These are phyloP conservation scores for Anser cygnoides DNA, from an alignment of 2,113 vertebrate species.

Conservation along the genomic window DNA sequence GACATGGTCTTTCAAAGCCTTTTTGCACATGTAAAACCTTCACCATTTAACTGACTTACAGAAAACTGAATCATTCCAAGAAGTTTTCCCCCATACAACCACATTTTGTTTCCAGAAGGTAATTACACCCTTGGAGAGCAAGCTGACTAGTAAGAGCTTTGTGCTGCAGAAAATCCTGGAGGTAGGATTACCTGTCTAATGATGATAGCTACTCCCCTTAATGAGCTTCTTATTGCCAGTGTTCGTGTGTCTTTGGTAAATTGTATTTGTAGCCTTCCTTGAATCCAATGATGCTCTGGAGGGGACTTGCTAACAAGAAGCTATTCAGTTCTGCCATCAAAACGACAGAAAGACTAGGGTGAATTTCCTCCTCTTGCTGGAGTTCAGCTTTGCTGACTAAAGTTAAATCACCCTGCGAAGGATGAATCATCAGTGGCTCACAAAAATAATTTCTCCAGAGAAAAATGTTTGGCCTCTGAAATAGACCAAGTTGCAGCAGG, in stretches of 20 bases:
- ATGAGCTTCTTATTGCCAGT: not conserved
- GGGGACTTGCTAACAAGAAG: constrained; percentile 10
- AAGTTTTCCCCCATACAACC: not conserved
- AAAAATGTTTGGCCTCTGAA: not conserved
- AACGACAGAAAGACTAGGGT: not conserved
- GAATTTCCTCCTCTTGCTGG: not conserved
- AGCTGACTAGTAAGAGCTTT: constrained; percentile 10
- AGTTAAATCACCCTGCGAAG: not conserved
- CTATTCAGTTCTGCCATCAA: not conserved
- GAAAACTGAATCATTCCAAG: not conserved
- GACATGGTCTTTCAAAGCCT: not conserved
- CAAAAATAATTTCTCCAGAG: constrained; percentile 26
- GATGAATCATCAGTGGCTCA: not conserved
- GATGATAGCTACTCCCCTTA: not conserved
- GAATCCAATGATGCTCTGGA: not conserved
- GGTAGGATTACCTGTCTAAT: constrained; percentile 30
- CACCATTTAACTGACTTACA: not conserved
- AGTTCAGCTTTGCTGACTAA: constrained; percentile 30
- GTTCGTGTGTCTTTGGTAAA: constrained; percentile 8
- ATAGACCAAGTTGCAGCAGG: not conserved
- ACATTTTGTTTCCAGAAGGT: constrained; percentile 23
- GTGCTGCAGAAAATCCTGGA: constrained; percentile 28
- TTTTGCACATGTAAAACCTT: constrained; percentile 22
- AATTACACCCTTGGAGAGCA: constrained; percentile 6
- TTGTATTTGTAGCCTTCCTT: not conserved